Conservation (phyloP, 2,888 invertebrate species). For the Meloe dianella region DNA sequence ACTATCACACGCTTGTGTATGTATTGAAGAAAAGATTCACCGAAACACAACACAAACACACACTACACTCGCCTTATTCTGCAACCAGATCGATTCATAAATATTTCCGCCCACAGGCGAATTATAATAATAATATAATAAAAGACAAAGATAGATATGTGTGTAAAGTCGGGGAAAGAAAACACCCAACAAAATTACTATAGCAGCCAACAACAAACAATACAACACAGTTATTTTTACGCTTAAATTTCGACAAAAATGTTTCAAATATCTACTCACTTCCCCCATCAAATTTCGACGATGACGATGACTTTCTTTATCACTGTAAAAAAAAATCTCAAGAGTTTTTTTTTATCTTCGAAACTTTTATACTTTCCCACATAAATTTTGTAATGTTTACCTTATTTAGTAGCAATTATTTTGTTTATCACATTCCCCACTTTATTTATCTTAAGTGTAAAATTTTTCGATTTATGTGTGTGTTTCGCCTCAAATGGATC, state of each 20-base stretch:
- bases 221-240: conserved; percentile 31
- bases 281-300: background rate
- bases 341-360: background rate
- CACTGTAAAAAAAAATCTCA: background rate
- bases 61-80: conserved; percentile 26
- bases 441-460: background rate
- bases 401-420: conserved; percentile 4
- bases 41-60: conserved; percentile 19
- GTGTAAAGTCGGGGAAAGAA: background rate
- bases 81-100: conserved; percentile 36
- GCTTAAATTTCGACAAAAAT: conserved; percentile 18
- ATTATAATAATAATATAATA: conserved; percentile 18
- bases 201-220: conserved; percentile 19
- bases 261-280: background rate
- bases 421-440: background rate
- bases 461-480: background rate
- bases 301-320: too few relatives aligned
- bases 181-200: conserved; percentile 29
- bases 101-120: conserved; percentile 33
- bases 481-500: background rate
- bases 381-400: conserved; percentile 6
- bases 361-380: background rate
- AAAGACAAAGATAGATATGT: background rate
- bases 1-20: background rate
- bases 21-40: background rate